Base-by-base conservation (phyloP, 2,888 invertebrate genomes). In the Tipula confusa region DNA sequence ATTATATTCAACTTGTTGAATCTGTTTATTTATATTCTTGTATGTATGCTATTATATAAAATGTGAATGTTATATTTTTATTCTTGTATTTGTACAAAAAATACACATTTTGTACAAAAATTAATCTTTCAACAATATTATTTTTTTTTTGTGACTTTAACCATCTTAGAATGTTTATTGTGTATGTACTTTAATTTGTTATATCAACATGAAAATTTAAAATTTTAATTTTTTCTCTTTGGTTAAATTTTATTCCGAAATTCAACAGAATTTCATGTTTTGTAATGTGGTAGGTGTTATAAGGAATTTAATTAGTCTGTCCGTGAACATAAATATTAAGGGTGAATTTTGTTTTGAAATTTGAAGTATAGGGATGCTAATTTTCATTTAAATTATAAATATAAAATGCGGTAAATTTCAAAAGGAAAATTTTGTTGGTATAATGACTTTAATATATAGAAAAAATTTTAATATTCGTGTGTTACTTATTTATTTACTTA, bases 31-130 rank as follows among this genome's bases (percentile, higher is more conserved):
- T 64, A n/a, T 64, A 24, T 64, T 64, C 64, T 64, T 64, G 24
- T 43, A 43, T 43, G 13, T 7, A 15, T 43, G 43, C 15, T 64
- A 24, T 64, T 64, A 64, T 64, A 64, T 24, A 64, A 64, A 64
- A 64, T 64, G 64, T 64, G 64, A 64, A 64, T 64, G 64, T 24
- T 64, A 43, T 64, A 64, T 64, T 64, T 64, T 64, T 64, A 64
- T 64, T 64, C 64, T 64, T 64, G 64, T 64, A 64, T 64, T 64
- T 64, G 64, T 64, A 64, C 64, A 64, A 64, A 64, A 64, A 64
- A 64, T 64, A 64, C 18, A 64, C 64, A 64, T 64, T 64, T 64
- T 64, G 64, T 64, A 64, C 64, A 64, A 64, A n/a, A 64, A 64
- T 64, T 64, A 64, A 64, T 64, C 64, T 64, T 64, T 64, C 64